Evolutionary conservation across 2,888 invertebrate species (phyloP).

Genomic region (Xanthostigma xanthostigma): DNA sequence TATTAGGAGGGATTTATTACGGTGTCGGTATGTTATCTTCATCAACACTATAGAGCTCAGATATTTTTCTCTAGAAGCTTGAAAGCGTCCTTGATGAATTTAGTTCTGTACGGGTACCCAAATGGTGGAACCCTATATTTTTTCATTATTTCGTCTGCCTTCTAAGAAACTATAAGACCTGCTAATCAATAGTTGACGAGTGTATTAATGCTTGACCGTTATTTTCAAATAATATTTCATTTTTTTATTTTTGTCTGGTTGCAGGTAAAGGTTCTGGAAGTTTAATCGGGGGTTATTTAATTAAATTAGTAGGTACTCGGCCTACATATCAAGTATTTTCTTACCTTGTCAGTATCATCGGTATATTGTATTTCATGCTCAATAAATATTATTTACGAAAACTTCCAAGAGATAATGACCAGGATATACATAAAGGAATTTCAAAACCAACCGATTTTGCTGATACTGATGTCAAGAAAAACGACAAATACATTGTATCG

Average conservation of each 20-base stretch:
- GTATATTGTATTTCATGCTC: constrained; percentile 51
- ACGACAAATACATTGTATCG: not conserved
- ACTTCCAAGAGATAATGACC: constrained; percentile 36
- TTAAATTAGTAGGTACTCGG: constrained; percentile 55
- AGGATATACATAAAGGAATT: constrained; percentile 39
- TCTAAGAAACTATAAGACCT: not conserved
- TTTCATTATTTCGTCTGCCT: not conserved
- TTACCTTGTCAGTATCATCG: constrained; percentile 42
- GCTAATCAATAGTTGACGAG: not conserved
- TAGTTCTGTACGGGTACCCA: not conserved
- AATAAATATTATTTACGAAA: constrained; percentile 48
- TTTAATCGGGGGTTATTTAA: constrained; percentile 58
- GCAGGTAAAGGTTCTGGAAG: constrained; percentile 62
- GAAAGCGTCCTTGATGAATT: not conserved
- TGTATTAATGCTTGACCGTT: not conserved
- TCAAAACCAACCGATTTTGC: not conserved
- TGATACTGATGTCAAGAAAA: not conserved
- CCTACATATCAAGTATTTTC: constrained; percentile 58
- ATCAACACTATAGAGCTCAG: not conserved
- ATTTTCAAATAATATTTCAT: not conserved
- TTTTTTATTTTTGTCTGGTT: constrained; percentile 12
- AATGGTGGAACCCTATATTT: not conserved
- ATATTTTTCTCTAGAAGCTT: not conserved
- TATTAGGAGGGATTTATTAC: constrained; percentile 65
- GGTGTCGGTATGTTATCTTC: constrained; percentile 45